Evolutionary conservation across 2,888 invertebrate species (phyloP), one percentile per base, ranked within the genome.

Genomic region (Agrotis segetum): DNA sequence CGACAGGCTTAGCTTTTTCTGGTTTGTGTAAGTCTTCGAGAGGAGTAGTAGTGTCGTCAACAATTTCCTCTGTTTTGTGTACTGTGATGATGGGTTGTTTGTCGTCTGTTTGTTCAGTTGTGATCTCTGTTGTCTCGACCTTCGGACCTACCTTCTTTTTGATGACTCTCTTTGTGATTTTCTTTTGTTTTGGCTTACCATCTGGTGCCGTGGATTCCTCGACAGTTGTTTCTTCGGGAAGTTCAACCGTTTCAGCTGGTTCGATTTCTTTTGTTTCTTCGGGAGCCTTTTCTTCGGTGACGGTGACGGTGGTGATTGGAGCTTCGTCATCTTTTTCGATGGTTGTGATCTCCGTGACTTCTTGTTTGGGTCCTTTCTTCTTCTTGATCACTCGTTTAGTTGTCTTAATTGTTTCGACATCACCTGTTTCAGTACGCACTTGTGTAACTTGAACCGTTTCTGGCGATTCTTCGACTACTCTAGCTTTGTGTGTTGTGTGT

Each of bases 381-480:
- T 46, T 46, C 17, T 46, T 46, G 5, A 46, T 84, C 0, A 87
- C 83, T 7, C 91, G 87, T 71, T 88, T 93, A 55, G 88, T 81
- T 0, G 7, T 86, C 34, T 89, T 90, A 9, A 90, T 86, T 3
- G 9, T 40, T 11, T 40, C 11, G 1, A 40, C 11, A 1, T 40
- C 40, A 11, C 40, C 40, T 0, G 40, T 40, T 9, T 40, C 11
- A 11, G 40, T 40, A 11, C 29, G 55, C 1, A 29, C 55, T 9
- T 55, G 53, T 55, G 53, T 17, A 0, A 55, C 1, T 55, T 29
- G 24, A 17, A 55, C 24, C 0, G 24, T 55, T 3, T 55, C 53
- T 1, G 53, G 24, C 0, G 9, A 9, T 29, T 55, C 53, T 4
- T 55, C 53, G 0, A 55, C 24, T 0, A 14, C 1, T 9, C 1